These are phyloP conservation scores for Mus minutoides DNA, from an alignment of 2,797 vertebrate species.

Conservation along the genomic window DNA sequence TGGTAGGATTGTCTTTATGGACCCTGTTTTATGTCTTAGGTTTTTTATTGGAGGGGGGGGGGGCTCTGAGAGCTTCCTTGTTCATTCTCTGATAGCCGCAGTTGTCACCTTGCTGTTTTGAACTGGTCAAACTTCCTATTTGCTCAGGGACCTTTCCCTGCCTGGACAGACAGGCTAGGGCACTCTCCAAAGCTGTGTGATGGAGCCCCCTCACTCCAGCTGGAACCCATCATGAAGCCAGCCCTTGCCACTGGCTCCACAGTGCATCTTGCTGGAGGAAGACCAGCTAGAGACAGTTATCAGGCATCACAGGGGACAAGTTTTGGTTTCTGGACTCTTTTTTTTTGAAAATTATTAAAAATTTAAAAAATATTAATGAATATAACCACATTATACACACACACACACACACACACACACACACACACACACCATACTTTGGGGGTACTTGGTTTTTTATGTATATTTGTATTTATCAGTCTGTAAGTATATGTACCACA, in stretches of 20 bases:
- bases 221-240: background rate
- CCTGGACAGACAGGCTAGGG: background rate
- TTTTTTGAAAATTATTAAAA: background rate
- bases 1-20: background rate
- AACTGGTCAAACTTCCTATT: background rate
- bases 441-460: background rate
- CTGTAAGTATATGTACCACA: background rate
- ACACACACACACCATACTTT: too few species aligned
- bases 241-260: too few species aligned
- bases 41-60: too few species aligned
- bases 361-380: background rate
- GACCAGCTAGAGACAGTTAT: background rate
- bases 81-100: background rate
- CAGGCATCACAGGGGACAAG: background rate
- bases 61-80: background rate
- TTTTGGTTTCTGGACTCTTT: background rate
- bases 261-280: background rate
- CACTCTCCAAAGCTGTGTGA: background rate
- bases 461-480: background rate
- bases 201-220: background rate
- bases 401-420: too few species aligned
- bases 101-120: background rate
- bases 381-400: background rate
- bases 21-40: background rate
- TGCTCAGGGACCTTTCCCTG: background rate